Percentiles rank a stretch among this genome's conserved stretches.
phyloP scores from a whole-genome alignment of 2,797 vertebrate species.

The Microhierax caerulescens region DNA sequence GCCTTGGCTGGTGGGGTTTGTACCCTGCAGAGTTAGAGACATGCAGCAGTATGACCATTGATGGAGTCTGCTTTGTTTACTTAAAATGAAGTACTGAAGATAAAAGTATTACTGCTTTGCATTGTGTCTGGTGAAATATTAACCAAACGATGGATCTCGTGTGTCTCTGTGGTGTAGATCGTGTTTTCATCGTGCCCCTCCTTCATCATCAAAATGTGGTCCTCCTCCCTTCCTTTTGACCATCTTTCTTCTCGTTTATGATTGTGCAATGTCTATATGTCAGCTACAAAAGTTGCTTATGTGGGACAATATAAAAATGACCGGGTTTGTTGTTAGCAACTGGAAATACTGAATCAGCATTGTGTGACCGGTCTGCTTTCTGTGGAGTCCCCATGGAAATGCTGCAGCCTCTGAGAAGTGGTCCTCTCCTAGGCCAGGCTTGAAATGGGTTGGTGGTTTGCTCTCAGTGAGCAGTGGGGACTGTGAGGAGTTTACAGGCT shows the following conservation, averaged over 20 bases:
- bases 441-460: not conserved
- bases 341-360: not conserved
- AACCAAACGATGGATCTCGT: not conserved
- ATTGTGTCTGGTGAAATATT: not conserved
- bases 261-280: not conserved
- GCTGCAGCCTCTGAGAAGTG: not conserved
- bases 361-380: not conserved
- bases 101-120: not conserved
- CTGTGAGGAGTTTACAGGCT: not conserved
- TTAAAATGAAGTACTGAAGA: not conserved
- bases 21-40: not conserved
- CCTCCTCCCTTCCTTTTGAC: constrained; percentile 23
- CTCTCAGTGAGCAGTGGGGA: fast-evolving
- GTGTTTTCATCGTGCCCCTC: not conserved
- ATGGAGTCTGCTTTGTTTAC: not conserved
- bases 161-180: not conserved
- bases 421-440: not conserved
- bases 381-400: not conserved
- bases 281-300: constrained; percentile 25
- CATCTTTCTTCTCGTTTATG: not conserved
- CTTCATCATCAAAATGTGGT: not conserved
- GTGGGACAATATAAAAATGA: not conserved
- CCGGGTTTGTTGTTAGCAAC: constrained; percentile 28
- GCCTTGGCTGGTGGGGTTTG: not conserved
- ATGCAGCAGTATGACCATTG: not conserved